Evolutionary conservation across 1,140 invertebrate species (phyloP), one percentile per base, ranked within the genome.

Genomic region (Aphelinus atriplicis): DNA sequence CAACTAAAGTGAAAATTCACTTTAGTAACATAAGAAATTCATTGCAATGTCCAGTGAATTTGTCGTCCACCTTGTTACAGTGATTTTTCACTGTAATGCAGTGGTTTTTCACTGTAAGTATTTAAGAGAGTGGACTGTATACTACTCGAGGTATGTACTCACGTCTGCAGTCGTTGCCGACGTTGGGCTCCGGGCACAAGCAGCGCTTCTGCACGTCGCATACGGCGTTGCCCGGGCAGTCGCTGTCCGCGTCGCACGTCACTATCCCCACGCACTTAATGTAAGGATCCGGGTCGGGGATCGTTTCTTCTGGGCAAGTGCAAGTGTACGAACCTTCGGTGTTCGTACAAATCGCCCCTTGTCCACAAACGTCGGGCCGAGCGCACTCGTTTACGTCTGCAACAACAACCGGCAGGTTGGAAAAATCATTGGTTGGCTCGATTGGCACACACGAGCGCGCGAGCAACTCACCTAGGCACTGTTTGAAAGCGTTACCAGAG

Each of bases 141-240:
- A 3, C 63, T 7, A 60, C 7, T 43, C 50, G 45, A 65, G 9
- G 26, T 62, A 51, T 43, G 43, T 46, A 91, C 93, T 92, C 91
- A 95, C 94, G 95, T 89, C 95, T 92, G 79, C 95, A 97, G 84
- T 96, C 95, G 78, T 96, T 95, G 80, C 95, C 95, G 80, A 96
- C 89, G 82, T 97, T 97, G 0, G 96, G 96, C 80, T 96, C 94
- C 2, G 95, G 95, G 84, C 96, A 97, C 42, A 96, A 85, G 83
- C 96, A 97, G 78, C 93, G 90, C 73, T 92, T 91, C 71, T 92
- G 90, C 3, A 87, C 80, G 81, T 96, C 93, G 81, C 96, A 97
- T 78, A 96, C 89, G n/a, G 95, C 92, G 88, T 97, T 97, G 79
- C 95, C 95, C 45, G 95, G 95, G 85, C 96, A 97, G 75, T 96